These are phyloP conservation scores for Xylocopa sonorina DNA, from an alignment of 1,140 invertebrate species.

Conservation along the genomic window DNA sequence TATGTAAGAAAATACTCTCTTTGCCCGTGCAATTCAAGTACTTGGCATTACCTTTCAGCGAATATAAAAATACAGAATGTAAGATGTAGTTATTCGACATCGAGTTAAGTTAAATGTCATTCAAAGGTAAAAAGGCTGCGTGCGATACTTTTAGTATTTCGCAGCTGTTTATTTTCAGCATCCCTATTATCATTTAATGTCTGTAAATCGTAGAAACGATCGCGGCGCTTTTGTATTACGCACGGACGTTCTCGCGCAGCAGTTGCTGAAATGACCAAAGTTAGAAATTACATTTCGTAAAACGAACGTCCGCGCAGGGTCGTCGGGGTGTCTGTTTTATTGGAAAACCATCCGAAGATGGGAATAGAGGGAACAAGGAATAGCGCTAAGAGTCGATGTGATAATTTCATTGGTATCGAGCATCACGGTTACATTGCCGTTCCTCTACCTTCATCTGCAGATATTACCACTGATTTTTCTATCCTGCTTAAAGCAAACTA, in stretches of 20 bases:
- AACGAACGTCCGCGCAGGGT: not conserved
- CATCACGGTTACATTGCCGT: slow-evolving; percentile 38
- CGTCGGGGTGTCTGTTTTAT: slow-evolving; percentile 51
- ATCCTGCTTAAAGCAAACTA: not conserved
- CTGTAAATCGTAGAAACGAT: not conserved
- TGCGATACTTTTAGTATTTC: not conserved
- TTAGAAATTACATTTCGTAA: slow-evolving; percentile 17
- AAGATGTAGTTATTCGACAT: too few species aligned
- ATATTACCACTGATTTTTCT: not conserved
- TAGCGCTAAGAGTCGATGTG: slow-evolving; percentile 58
- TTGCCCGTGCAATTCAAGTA: too few species aligned
- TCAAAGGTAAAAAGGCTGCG: not conserved
- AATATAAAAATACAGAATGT: too few species aligned
- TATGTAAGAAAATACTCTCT: too few species aligned
- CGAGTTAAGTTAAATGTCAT: too few species aligned
- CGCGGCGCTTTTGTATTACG: not conserved
- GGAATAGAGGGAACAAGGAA: not conserved
- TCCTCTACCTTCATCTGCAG: not conserved
- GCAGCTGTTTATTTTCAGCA: not conserved
- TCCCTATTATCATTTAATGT: not conserved
- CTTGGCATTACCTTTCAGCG: too few species aligned
- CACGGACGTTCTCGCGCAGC: not conserved
- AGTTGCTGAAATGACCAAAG: slow-evolving; percentile 13
- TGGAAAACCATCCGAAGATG: slow-evolving; percentile 65
- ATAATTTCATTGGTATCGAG: slow-evolving; percentile 67